phyloP scores from a whole-genome alignment of 2,113 vertebrate species.

The Ptychochromis oligacanthus region DNA sequence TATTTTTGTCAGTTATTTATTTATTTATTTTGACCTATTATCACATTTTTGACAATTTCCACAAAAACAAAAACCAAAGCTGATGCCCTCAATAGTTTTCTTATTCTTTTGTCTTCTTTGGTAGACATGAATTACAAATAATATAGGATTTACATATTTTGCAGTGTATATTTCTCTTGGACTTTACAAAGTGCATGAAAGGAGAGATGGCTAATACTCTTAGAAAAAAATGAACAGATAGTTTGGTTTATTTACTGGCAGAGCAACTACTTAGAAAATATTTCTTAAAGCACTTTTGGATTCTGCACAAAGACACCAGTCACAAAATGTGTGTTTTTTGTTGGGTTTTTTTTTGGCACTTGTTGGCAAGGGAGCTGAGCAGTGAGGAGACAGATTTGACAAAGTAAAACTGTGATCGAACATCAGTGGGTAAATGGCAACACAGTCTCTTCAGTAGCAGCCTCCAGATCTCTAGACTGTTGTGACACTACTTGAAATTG shows the following conservation, averaged over 20 bases:
- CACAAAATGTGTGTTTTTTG: slow-evolving; percentile 24
- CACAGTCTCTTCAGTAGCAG: slow-evolving; percentile 28
- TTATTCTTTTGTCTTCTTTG: not conserved
- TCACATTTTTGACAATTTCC: too few relatives aligned
- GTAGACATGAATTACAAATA: not conserved
- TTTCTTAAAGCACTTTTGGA: slow-evolving; percentile 23
- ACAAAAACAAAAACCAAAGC: not conserved
- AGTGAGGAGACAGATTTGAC: slow-evolving; percentile 20
- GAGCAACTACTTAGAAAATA: slow-evolving; percentile 1
- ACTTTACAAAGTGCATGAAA: not conserved
- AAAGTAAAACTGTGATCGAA: slow-evolving; percentile 33
- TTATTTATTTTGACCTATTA: too few relatives aligned
- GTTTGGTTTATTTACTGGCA: slow-evolving; percentile 5
- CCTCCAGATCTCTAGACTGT: slow-evolving; percentile 12
- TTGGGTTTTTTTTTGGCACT: slow-evolving; percentile 32
- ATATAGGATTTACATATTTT: slow-evolving; percentile 6
- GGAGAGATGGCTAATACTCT: not conserved
- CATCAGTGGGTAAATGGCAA: slow-evolving; percentile 26
- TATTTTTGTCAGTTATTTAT: too few relatives aligned
- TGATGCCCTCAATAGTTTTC: not conserved
- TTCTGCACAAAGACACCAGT: slow-evolving; percentile 12
- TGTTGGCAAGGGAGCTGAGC: slow-evolving; percentile 17
- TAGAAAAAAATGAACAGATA: not conserved
- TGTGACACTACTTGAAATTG: slow-evolving; percentile 7
- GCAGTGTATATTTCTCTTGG: not conserved